phyloP scores from a whole-genome alignment of 2,888 invertebrate species.

The Megamerina dolium region DNA sequence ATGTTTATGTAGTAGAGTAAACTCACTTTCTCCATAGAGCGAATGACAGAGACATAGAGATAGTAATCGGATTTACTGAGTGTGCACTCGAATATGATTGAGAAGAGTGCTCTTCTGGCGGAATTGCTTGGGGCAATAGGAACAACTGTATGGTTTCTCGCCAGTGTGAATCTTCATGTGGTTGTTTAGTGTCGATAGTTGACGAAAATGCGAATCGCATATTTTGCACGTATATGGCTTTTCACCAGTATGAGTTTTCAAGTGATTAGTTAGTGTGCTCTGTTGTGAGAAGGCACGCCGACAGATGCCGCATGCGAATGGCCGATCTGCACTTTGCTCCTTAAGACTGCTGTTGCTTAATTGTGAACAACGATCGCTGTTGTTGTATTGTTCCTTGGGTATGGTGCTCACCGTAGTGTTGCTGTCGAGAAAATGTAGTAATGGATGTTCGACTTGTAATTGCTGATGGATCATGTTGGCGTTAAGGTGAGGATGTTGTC shows the following conservation, averaged over 20 bases:
- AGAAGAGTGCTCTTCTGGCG: slow-evolving; percentile 43
- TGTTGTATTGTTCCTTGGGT: slow-evolving; percentile 29
- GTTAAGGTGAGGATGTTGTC: slow-evolving; percentile 19
- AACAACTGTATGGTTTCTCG: slow-evolving; percentile 44
- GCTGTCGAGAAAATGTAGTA: slow-evolving; percentile 42
- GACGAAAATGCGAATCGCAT: slow-evolving; percentile 41
- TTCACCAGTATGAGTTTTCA: slow-evolving; percentile 43
- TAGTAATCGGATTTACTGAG: too few relatives aligned
- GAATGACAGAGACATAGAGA: too few relatives aligned
- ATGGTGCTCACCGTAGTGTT: slow-evolving; percentile 43
- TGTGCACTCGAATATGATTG: slow-evolving; percentile 41
- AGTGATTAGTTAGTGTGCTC: slow-evolving; percentile 41
- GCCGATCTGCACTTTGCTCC: slow-evolving; percentile 37
- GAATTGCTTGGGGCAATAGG: slow-evolving; percentile 45
- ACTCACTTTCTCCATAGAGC: too few relatives aligned
- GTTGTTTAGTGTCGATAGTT: slow-evolving; percentile 41
- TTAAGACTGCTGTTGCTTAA: slow-evolving; percentile 26
- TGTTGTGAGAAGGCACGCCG: slow-evolving; percentile 42
- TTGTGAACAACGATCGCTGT: slow-evolving; percentile 24
- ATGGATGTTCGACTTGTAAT: slow-evolving; percentile 40
- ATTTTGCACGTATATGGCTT: slow-evolving; percentile 44
- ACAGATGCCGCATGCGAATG: slow-evolving; percentile 40
- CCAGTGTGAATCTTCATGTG: slow-evolving; percentile 45
- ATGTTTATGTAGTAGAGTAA: too few relatives aligned
- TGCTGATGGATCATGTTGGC: slow-evolving; percentile 18